Conservation (phyloP, 92 coral and sea anemone genomes). For the Micromussa lordhowensis region DNA sequence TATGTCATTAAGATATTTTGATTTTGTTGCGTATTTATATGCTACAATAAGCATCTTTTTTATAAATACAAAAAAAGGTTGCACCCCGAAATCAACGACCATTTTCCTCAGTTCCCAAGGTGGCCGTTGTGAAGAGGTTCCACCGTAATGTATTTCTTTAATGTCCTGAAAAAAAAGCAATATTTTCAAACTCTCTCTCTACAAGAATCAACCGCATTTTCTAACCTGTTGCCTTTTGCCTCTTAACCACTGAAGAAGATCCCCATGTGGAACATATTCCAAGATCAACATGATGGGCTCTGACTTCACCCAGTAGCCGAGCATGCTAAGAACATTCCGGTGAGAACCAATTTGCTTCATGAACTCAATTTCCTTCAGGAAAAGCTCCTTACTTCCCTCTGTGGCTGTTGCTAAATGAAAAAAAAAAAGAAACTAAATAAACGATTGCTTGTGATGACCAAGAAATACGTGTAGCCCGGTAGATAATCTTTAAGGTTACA, state of each 20-base stretch:
- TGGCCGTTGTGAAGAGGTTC: too few species aligned
- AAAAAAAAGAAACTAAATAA: background rate
- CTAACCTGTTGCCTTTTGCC: constrained; percentile 20
- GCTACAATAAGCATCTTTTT: too few species aligned
- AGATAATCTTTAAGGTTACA: background rate
- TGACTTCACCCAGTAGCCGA: constrained; percentile 25
- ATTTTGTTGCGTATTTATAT: too few species aligned
- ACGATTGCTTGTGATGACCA: background rate
- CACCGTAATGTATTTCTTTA: too few species aligned
- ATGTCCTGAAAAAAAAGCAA: too few species aligned
- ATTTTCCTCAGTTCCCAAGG: too few species aligned
- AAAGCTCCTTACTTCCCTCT: background rate
- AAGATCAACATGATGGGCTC: constrained; percentile 22
- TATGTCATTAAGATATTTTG: too few species aligned
- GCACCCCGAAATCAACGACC: too few species aligned
- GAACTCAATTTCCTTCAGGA: constrained; percentile 16
- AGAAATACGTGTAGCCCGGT: background rate
- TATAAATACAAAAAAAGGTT: too few species aligned
- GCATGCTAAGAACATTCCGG: constrained; percentile 24
- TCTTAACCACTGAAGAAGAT: constrained; percentile 40
- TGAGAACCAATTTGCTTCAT: constrained; percentile 35
- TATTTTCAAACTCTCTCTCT: too few species aligned
- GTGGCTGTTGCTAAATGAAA: background rate
- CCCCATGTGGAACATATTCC: constrained; percentile 31
- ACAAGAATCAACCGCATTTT: too few species aligned